Evolutionary conservation across 2,888 invertebrate species (phyloP).

Genomic region (Microctonus hyperodae): DNA sequence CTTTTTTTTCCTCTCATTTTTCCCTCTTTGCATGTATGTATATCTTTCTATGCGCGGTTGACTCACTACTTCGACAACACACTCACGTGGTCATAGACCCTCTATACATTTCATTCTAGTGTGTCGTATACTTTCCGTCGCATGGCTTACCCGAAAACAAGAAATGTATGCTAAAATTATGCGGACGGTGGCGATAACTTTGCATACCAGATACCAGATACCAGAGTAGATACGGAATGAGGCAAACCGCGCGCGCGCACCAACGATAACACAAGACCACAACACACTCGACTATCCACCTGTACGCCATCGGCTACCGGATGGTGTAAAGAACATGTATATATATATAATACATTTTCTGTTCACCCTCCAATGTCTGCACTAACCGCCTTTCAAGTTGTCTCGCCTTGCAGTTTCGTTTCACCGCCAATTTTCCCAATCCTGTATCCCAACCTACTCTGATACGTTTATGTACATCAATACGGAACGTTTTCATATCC

Average conservation of each 20-base stretch:
- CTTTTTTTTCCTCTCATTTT: neutral
- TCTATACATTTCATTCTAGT: neutral
- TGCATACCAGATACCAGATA: constrained; percentile 51
- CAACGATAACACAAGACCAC: constrained; percentile 39
- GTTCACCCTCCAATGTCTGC: constrained; percentile 19
- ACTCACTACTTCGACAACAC: neutral
- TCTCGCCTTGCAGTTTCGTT: constrained; percentile 30
- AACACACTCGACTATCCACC: constrained; percentile 34
- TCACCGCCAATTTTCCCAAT: constrained; percentile 35
- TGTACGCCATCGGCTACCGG: constrained; percentile 25
- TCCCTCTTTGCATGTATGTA: neutral
- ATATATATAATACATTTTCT: neutral
- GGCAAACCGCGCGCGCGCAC: constrained; percentile 50
- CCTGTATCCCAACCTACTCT: constrained; percentile 16
- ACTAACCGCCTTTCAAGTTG: constrained; percentile 14
- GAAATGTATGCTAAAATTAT: constrained; percentile 55
- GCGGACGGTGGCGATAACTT: constrained; percentile 46
- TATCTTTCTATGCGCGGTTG: neutral
- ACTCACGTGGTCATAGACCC: constrained; percentile 7
- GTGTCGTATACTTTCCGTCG: constrained; percentile 21
- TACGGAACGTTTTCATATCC: constrained; percentile 36
- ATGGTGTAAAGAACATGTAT: constrained; percentile 19
- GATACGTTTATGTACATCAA: constrained; percentile 25
- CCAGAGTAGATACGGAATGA: constrained; percentile 42
- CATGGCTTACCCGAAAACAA: constrained; percentile 48